Evolutionary conservation across 2,113 vertebrate genomes (phyloP).

Genomic region (Chaetorhynchus papuensis): DNA sequence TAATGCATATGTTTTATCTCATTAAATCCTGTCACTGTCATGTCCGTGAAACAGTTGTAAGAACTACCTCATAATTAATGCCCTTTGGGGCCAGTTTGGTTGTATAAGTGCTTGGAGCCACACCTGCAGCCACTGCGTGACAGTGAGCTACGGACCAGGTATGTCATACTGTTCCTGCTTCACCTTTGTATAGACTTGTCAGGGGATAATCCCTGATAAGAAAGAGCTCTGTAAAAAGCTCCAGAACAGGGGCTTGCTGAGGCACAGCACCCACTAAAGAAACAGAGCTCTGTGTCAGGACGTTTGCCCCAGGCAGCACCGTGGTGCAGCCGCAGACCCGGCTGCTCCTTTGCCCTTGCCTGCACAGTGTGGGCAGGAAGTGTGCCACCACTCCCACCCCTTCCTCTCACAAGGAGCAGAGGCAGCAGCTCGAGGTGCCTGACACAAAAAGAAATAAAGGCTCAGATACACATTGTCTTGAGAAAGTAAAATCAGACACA

Average conservation of each 20-base stretch:
- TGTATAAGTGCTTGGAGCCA: not conserved
- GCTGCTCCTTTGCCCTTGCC: not conserved
- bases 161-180: not conserved
- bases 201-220: not conserved
- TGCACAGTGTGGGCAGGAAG: rapidly evolving
- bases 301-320: not conserved
- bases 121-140: not conserved
- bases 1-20: not conserved
- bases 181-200: not conserved
- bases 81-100: not conserved
- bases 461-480: not conserved
- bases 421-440: not conserved
- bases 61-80: not conserved
- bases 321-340: not conserved
- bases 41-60: not conserved
- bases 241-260: not conserved
- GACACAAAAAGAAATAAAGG: not conserved
- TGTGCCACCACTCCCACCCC: not conserved
- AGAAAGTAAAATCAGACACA: not conserved
- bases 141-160: not conserved
- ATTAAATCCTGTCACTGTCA: not conserved
- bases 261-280: not conserved
- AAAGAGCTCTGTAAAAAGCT: not conserved
- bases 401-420: not conserved
- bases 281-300: not conserved